Percentiles rank a stretch among this genome's conserved stretches.
Conservation (phyloP, 2,888 invertebrate genomes). For the Exocentrus adspersus region DNA sequence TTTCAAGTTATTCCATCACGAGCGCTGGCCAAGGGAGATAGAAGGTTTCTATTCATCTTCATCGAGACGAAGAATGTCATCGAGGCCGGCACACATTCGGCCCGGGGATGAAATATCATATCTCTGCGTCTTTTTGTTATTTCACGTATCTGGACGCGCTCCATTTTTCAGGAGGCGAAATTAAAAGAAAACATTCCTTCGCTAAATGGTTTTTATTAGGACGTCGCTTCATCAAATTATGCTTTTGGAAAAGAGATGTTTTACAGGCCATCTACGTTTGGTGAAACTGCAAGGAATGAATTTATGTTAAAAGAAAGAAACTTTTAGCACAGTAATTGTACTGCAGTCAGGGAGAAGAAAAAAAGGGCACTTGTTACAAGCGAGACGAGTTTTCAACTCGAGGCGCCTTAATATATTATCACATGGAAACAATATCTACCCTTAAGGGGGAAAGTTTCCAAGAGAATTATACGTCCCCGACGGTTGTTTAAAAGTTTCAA, state of each 20-base stretch:
- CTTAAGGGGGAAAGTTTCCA: neutral
- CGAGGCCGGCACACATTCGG: no score
- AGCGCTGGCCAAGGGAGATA: constrained; percentile 19
- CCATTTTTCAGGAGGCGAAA: neutral
- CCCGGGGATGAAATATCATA: constrained; percentile 17
- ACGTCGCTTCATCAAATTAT: no score
- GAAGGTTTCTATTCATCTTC: constrained; percentile 21
- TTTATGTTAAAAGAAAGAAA: no score
- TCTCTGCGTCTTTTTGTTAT: constrained; percentile 9
- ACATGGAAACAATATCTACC: constrained; percentile 10
- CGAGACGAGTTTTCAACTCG: constrained; percentile 12
- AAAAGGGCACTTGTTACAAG: constrained; percentile 21
- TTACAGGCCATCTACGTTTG: no score
- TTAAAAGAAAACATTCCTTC: neutral
- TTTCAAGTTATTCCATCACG: constrained; percentile 15
- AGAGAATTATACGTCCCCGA: neutral
- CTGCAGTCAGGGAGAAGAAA: no score
- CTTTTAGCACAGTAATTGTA: no score
- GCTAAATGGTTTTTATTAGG: neutral
- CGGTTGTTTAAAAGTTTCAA: constrained; percentile 5
- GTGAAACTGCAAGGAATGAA: no score
- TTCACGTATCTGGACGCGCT: neutral
- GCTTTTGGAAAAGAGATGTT: no score
- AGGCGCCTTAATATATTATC: constrained; percentile 12
- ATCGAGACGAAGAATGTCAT: constrained; percentile 7